phyloP scores from a whole-genome alignment of 2,113 vertebrate genomes.

The Trogon melanurus region DNA sequence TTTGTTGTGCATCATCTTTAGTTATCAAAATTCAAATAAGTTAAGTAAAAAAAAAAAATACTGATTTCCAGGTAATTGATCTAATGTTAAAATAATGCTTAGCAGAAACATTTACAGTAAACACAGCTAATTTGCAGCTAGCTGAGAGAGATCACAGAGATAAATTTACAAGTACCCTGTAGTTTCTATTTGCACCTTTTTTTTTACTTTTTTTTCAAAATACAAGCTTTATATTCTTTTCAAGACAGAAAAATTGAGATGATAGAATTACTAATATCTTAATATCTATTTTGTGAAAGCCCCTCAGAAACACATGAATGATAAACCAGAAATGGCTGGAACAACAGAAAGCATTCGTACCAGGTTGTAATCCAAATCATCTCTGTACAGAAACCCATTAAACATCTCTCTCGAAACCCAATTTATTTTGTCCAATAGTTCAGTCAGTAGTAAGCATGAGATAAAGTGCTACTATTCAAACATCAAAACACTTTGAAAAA shows the following conservation, averaged over 20 bases:
- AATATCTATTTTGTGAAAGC: neutral
- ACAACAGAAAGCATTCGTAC: conserved; percentile 57
- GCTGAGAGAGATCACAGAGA: conserved; percentile 63
- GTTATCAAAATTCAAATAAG: conserved; percentile 68
- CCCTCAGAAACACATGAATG: conserved; percentile 26
- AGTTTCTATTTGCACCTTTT: conserved; percentile 40
- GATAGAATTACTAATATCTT: neutral
- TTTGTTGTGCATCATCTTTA: conserved; percentile 55
- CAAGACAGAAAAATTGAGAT: conserved; percentile 41
- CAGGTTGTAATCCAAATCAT: conserved; percentile 44
- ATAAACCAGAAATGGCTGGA: conserved; percentile 4
- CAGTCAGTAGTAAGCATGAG: conserved; percentile 82
- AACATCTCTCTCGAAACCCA: conserved; percentile 55
- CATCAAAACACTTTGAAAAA: conserved; percentile 56
- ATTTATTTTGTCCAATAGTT: conserved; percentile 64
- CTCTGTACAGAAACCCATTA: conserved; percentile 59
- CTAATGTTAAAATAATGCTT: conserved; percentile 62
- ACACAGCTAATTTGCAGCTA: conserved; percentile 53
- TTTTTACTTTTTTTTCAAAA: neutral
- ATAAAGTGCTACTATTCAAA: conserved; percentile 84
- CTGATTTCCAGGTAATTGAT: conserved; percentile 57
- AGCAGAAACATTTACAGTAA: conserved; percentile 63
- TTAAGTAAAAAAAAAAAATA: conserved; percentile 49
- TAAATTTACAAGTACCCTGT: conserved; percentile 28
- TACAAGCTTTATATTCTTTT: conserved; percentile 30